phyloP scores from a whole-genome alignment of 2,797 vertebrate species.

The Sebastes diploproa region DNA sequence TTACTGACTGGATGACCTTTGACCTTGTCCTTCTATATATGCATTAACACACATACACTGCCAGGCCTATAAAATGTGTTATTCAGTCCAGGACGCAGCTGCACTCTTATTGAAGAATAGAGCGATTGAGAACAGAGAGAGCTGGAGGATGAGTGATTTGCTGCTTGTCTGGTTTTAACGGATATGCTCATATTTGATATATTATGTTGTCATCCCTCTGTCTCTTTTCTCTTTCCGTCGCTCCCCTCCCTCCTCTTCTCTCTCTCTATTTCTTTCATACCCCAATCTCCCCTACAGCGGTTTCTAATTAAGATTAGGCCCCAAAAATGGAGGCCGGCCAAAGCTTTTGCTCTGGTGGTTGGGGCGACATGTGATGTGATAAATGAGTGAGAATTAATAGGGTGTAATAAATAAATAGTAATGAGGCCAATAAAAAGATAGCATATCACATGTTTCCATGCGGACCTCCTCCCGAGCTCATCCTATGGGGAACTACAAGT shows the following conservation, averaged over 20 bases:
- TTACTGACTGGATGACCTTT: conserved; percentile 49
- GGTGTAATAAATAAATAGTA: conserved; percentile 61
- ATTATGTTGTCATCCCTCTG: conserved; percentile 47
- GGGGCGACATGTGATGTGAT: conserved; percentile 35
- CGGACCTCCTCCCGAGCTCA: conserved; percentile 7
- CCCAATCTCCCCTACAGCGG: conserved; percentile 47
- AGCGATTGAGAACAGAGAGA: conserved; percentile 16
- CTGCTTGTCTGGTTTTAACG: conserved; percentile 55
- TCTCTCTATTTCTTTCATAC: background rate
- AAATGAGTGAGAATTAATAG: conserved; percentile 59
- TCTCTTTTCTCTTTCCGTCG: conserved; percentile 13
- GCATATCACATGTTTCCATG: conserved; percentile 36
- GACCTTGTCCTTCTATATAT: conserved; percentile 37
- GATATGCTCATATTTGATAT: conserved; percentile 50
- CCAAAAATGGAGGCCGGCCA: conserved; percentile 43
- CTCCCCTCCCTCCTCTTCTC: background rate
- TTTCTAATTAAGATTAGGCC: conserved; percentile 70
- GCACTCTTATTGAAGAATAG: conserved; percentile 24
- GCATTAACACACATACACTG: conserved; percentile 7
- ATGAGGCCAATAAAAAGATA: conserved; percentile 56
- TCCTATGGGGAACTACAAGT: conserved; percentile 11
- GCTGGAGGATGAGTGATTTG: conserved; percentile 42
- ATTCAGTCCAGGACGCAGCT: conserved; percentile 45
- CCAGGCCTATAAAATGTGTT: conserved; percentile 15
- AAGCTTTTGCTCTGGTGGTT: conserved; percentile 18